Evolutionary conservation across 1,140 invertebrate species (phyloP).

Genomic region (Drosophila ogumai): DNA sequence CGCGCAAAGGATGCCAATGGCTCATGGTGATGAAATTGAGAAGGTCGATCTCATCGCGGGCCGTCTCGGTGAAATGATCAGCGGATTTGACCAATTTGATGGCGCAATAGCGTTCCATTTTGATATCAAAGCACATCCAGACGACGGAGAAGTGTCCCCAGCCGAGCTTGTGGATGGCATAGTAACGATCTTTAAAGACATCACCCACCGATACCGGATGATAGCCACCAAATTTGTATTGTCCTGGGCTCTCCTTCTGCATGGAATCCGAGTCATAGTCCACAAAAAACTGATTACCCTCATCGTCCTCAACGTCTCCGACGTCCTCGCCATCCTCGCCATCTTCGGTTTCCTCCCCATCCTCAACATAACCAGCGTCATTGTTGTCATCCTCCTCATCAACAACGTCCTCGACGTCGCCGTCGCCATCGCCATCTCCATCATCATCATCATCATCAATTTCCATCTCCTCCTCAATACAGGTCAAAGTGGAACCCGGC

Average conservation of each 20-base stretch:
- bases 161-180: slow-evolving; percentile 97
- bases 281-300: background rate
- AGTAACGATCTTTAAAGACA: slow-evolving; percentile 92
- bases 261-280: slow-evolving; percentile 4
- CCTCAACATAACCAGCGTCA: background rate
- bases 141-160: slow-evolving; percentile 99
- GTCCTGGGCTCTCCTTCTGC: slow-evolving; percentile 92
- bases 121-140: slow-evolving; percentile 97
- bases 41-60: slow-evolving; percentile 98
- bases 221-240: slow-evolving; percentile 98
- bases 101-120: slow-evolving; percentile 95
- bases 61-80: slow-evolving; percentile 98
- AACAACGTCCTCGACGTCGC: background rate
- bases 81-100: slow-evolving; percentile 99
- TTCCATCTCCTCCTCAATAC: background rate
- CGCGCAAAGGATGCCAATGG: slow-evolving; percentile 92
- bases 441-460: no score
- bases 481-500: background rate
- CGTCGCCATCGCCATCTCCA: background rate
- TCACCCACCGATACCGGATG: slow-evolving; percentile 98
- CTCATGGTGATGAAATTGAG: slow-evolving; percentile 95
- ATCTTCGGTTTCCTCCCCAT: background rate
- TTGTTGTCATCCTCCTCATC: background rate
- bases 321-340: background rate
- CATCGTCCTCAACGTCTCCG: no score